Evolutionary conservation across 2,797 vertebrate species (phyloP), one percentile per base, ranked within the genome.

Genomic region (Gambusia yucatana): DNA sequence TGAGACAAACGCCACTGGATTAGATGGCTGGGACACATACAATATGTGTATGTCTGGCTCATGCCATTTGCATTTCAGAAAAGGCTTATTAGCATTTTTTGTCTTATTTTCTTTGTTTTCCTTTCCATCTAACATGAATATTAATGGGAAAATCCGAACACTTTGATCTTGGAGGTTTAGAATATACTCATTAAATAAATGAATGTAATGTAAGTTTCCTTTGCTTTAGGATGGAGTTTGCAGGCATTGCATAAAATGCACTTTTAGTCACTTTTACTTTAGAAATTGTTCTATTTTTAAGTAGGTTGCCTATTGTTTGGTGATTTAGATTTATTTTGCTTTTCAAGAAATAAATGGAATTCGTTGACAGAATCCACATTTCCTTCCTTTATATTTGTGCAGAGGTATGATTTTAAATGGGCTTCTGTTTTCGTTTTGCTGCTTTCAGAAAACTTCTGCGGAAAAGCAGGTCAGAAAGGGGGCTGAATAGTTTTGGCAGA

Each of bases 1-100:
- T 69, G 36, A 79, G 76, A 72, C 61, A 65, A 59, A 39, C 43
- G 30, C 75, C 89, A 25, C 30, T 39, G 48, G 48, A 77, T 86
- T 83, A 85, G 75, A 63, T 82, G 73, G 83, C 57, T 82, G 73
- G 82, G 80, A 89, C 73, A 76, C 43, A 39, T 52, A n/a, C 46
- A 77, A n/a, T 88, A 52, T 83, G 28, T 84, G 82, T 71, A 67
- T 84, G 72, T 91, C 80, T 91, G 84, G 28, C 43, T 85, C 63
- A 4, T 50, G 3, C 39, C 81, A 92, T 94, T 94, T 93, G 88
- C 89, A 94, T 90, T 91, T 87, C 86, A 90, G 82, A 90, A 86
- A 86, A 91, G 78, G 80, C 87, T 91, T 84, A 92, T 94, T 86
- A 93, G 91, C 93, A 95, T 93, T 91, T 94, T 81, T 79, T 87